phyloP scores from a whole-genome alignment of 2,888 invertebrate genomes.

The Harmothoe impar region DNA sequence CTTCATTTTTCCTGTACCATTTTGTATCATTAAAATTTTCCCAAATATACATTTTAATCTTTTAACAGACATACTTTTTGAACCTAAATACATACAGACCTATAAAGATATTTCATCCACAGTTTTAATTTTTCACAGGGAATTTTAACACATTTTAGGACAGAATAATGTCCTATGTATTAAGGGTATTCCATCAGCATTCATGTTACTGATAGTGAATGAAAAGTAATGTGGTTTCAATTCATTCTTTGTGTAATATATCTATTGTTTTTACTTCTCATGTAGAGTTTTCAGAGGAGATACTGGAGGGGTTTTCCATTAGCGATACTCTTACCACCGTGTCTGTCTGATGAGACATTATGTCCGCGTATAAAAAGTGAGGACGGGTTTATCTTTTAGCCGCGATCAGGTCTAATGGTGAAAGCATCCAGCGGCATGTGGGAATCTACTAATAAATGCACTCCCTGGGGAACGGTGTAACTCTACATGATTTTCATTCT shows the following conservation, averaged over 20 bases:
- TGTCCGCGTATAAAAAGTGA: not conserved
- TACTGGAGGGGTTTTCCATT: not conserved
- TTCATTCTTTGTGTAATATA: not conserved
- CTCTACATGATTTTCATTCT: not conserved
- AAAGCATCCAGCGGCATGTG: not conserved
- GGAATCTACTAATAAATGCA: conserved; percentile 11
- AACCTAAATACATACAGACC: no score
- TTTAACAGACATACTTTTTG: no score
- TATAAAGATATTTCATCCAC: no score
- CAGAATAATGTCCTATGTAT: no score
- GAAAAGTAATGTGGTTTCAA: not conserved
- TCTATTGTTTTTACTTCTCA: not conserved
- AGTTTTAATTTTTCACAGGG: no score
- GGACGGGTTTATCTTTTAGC: not conserved
- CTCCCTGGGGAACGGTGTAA: conserved; percentile 22
- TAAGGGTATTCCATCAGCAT: no score
- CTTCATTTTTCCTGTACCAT: no score
- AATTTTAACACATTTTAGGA: no score
- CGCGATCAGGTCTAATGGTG: not conserved
- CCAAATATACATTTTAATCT: no score
- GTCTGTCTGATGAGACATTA: conserved; percentile 30
- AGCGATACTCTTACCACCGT: conserved; percentile 48
- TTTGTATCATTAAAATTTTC: no score
- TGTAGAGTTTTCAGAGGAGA: conserved; percentile 37
- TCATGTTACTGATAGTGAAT: no score